Base-by-base conservation (phyloP, 2,888 invertebrate genomes). In the Chrysotoxum bicinctum region DNA sequence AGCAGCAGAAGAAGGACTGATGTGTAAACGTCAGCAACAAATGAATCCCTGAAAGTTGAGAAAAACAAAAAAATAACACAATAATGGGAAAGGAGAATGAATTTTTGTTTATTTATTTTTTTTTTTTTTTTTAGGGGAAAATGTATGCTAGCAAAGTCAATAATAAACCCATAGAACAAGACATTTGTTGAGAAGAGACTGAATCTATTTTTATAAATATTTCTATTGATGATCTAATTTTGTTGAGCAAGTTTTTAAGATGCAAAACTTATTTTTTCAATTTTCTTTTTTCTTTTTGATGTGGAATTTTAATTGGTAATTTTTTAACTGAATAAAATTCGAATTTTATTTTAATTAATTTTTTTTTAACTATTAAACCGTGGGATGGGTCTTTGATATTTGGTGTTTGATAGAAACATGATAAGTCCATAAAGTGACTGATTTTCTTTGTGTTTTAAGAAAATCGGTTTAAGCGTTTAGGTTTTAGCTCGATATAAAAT, bases 151-250 rank as follows among this genome's bases (percentile, higher is more conserved):
- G 50, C 35, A 43, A 68, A 76, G 43, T 76, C 26, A 50, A 54
- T 62, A 54, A 56, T 62, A 54, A 56, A 64, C 64, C 54, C 54
- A 66, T 40, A 72, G 50, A 76, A 52, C 72, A 72, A 56, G 23
- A 45, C 30, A 64, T 12, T 60, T 40, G 12, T 60, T 48, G 58
- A 64, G 23, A 19, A 26, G 58, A 69, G 50, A 74, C 8, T 19
- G 10, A 58, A 37, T 54, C 45, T 86, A 82, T 86, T 86, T 86
- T 58, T 78, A 74, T 52, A 72, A 70, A 50, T 35, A 70, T 82
- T 82, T 82, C 54, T 66, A 86, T 74, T 78, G 78, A 62, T 86
- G 82, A 78, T 86, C 86, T 78, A 86, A 82, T 86, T 86, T 81
- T 64, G 54, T 64, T 75, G 66, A 80, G 64, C 70, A 79, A 66